Base-by-base conservation (phyloP, 2,888 invertebrate genomes). In the Andrena minutula region DNA sequence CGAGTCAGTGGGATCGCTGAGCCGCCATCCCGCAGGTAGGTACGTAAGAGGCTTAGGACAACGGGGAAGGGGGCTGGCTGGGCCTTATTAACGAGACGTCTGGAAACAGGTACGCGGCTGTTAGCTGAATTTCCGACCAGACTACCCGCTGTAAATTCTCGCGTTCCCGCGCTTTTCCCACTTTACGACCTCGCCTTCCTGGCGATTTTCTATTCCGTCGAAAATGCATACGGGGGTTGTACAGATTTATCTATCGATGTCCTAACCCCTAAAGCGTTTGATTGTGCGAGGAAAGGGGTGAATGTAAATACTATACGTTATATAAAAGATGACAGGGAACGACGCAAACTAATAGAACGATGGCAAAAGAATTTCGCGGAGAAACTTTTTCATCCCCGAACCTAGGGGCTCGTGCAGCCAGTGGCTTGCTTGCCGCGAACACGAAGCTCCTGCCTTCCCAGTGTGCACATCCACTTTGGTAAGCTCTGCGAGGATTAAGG, bases 41-140 rank as follows among this genome's bases (percentile, higher is more conserved):
- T 68, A 58, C 23, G 26, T 72, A 75, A 81, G 84, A 69, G 77
- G 75, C 77, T 84, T 75, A 84, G 74, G 74, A 61, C 72, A 66
- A 65, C 32, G 71, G 26, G n/a, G 23, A 65, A 73, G 60, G 71
- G 35, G 41, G 26, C 49, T 23, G 51, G 28, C 23, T 60, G 35
- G 58, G 49, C 51, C 78, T 70, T 71, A 72, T 72, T 82, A 82
- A 78, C 75, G 83, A 79, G 82, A 75, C 65, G 47, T 68, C 66
- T 30, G 63, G 41, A 69, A 71, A 75, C 56, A 69, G 72, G 68
- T 61, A 53, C 35, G 20, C n/a, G 32, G 23, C 56, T 26, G 10
- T 56, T 53, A 53, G 53, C 53, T 56, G 56, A 56, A 56, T 56
- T 56, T 26, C 23, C 56, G 0, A 56, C 23, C 51, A 20, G 51